Evolutionary conservation across 2,888 invertebrate genomes (phyloP).

Genomic region (Conchocele bisecta): DNA sequence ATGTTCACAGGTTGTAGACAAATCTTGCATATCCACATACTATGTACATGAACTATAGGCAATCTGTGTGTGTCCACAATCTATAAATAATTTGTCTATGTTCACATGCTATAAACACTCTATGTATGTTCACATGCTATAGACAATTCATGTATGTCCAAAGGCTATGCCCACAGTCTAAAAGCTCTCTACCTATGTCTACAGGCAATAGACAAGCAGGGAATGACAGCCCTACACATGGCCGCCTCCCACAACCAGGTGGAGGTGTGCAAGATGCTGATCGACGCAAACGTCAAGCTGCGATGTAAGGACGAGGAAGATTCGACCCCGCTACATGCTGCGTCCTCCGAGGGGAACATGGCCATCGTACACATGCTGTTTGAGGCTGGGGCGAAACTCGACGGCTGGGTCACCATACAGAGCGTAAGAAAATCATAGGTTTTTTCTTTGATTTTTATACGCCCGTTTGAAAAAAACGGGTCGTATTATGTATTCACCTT

Average conservation of each 20-base stretch:
- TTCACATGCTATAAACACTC: too few species aligned
- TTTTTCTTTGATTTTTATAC: too few species aligned
- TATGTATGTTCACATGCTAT: too few species aligned
- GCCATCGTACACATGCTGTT: constrained; percentile 86
- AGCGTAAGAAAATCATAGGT: constrained; percentile 77
- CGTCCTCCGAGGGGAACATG: constrained; percentile 87
- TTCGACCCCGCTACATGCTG: constrained; percentile 92
- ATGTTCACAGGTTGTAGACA: too few species aligned
- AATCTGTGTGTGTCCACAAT: too few species aligned
- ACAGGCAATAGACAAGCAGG: constrained; percentile 87
- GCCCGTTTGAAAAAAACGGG: too few species aligned
- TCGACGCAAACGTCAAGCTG: constrained; percentile 87
- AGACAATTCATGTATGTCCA: too few species aligned
- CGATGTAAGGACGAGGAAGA: constrained; percentile 78
- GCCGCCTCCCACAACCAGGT: constrained; percentile 82
- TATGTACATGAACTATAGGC: too few species aligned
- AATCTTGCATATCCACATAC: too few species aligned
- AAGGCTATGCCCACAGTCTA: background rate
- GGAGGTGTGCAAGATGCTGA: constrained; percentile 76
- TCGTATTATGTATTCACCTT: too few species aligned
- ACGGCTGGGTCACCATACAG: constrained; percentile 84
- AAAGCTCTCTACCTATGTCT: constrained; percentile 77
- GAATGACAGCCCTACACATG: constrained; percentile 88
- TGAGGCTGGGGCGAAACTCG: constrained; percentile 85
- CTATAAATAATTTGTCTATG: too few species aligned